Percentiles rank a stretch among this genome's conserved stretches.
Conservation (phyloP, 2,797 vertebrate species). For the Cossypha niveicapilla region DNA sequence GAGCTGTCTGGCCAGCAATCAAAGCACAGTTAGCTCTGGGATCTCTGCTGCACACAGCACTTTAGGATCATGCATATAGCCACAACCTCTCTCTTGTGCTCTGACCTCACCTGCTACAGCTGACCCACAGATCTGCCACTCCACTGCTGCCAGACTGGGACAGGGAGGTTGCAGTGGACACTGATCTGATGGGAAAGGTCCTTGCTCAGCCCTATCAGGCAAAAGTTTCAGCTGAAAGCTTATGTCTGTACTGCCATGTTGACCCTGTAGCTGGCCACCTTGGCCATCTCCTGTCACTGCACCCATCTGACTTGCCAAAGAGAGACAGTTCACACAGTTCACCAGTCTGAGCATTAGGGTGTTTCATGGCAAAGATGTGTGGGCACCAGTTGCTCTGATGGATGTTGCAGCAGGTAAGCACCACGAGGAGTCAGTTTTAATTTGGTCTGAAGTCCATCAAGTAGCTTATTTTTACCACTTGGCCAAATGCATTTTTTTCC, state of each 20-base stretch:
- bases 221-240: background rate
- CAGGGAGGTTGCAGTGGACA: background rate
- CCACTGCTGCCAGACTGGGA: background rate
- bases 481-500: background rate
- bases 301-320: background rate
- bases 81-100: background rate
- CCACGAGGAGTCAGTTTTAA: accelerated
- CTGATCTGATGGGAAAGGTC: background rate
- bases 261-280: background rate
- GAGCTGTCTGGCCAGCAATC: background rate
- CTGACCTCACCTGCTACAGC: background rate
- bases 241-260: background rate
- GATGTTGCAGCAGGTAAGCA: background rate
- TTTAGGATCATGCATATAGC: background rate
- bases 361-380: accelerated
- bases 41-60: no score
- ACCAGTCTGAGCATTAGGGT: background rate
- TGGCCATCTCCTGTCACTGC: accelerated
- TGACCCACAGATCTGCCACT: background rate
- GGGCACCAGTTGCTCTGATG: background rate
- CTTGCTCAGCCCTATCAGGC: background rate
- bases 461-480: background rate
- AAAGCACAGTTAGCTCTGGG: background rate
- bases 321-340: background rate
- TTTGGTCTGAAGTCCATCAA: background rate